phyloP scores from a whole-genome alignment of 2,888 invertebrate genomes.

The Punctoribates punctum region DNA sequence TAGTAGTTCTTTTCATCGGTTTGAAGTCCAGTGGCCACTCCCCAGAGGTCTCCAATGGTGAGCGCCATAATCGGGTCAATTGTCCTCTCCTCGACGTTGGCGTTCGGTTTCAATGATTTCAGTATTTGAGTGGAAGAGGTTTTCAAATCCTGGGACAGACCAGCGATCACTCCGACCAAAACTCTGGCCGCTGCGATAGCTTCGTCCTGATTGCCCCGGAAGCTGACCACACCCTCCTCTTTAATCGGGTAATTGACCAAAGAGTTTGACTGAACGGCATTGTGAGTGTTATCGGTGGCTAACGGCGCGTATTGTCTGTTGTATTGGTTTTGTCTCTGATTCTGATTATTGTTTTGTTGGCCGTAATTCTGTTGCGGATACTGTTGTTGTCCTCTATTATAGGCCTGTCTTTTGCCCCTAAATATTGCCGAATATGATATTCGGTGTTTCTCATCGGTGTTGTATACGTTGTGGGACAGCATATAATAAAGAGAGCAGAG shows the following conservation, averaged over 20 bases:
- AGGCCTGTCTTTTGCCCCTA: not conserved
- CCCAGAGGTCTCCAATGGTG: conserved; percentile 45
- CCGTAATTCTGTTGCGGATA: not conserved
- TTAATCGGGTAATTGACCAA: conserved; percentile 18
- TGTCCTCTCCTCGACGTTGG: not conserved
- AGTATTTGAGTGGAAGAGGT: not conserved
- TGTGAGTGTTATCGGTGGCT: not conserved
- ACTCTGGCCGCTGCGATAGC: conserved; percentile 46
- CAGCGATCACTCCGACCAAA: conserved; percentile 46
- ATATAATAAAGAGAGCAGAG: conserved; percentile 48
- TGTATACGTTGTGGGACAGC: conserved; percentile 46
- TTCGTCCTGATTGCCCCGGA: conserved; percentile 43
- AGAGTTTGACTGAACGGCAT: not conserved
- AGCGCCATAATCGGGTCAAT: conserved; percentile 44
- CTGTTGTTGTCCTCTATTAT: not conserved
- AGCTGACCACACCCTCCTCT: conserved; percentile 47
- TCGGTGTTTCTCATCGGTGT: not conserved
- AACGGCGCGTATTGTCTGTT: not conserved
- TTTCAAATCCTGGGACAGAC: conserved; percentile 25
- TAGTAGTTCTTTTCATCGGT: not conserved
- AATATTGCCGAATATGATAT: not conserved
- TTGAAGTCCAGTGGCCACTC: conserved; percentile 2
- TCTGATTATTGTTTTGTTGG: not conserved
- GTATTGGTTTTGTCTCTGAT: conserved; percentile 19
- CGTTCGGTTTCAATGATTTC: not conserved